Evolutionary conservation across 2,888 invertebrate species (phyloP).

Genomic region (Sphaerophoria rueppellii): DNA sequence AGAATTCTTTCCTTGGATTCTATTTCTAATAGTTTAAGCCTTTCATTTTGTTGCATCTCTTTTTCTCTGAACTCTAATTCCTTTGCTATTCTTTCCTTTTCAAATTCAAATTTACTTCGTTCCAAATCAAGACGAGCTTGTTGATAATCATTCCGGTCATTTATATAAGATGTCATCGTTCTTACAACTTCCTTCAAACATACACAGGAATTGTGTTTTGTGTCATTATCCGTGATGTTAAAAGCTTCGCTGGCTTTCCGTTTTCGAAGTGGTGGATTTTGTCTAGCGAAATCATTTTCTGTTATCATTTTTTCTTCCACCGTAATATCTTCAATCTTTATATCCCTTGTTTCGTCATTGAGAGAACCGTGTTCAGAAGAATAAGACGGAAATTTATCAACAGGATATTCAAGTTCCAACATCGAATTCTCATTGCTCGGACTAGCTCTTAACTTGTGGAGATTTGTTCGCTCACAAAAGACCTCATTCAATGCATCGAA

Average conservation of each 20-base stretch:
- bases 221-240: no score
- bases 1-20: conserved; percentile 13
- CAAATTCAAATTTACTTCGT: conserved; percentile 4
- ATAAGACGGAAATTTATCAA: no score
- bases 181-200: not conserved
- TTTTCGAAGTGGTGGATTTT: not conserved
- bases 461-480: not conserved
- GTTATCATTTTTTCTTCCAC: not conserved
- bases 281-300: not conserved
- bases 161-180: not conserved
- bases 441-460: not conserved
- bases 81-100: not conserved
- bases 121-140: not conserved
- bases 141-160: not conserved
- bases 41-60: conserved; percentile 19
- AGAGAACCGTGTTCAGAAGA: not conserved
- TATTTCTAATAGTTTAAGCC: conserved; percentile 7
- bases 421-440: not conserved
- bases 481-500: not conserved
- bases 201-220: not conserved
- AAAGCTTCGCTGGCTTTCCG: not conserved
- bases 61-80: not conserved
- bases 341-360: no score
- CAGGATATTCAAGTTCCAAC: conserved; percentile 4
- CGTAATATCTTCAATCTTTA: not conserved